These are phyloP conservation scores for Actinernus sp. DNA, from an alignment of 92 coral and sea anemone genomes.

Conservation along the genomic window DNA sequence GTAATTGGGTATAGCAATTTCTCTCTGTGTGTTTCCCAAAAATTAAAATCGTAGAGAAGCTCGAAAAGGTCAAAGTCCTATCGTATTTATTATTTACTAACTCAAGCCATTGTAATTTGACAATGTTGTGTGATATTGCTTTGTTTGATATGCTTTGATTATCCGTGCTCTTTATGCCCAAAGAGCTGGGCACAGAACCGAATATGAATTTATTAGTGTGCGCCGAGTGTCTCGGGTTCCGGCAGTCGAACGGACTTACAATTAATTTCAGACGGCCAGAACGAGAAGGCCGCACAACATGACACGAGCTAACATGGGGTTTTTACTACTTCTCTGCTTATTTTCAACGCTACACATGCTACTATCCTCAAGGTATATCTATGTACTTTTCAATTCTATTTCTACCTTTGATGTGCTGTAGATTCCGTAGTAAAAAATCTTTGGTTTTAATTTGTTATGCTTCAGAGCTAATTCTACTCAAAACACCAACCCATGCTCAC, in stretches of 20 bases:
- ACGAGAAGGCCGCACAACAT: slow-evolving; percentile 2
- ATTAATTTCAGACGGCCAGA: slow-evolving; percentile 12
- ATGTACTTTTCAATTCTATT: not conserved
- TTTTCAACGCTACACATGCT: not conserved
- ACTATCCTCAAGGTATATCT: not conserved
- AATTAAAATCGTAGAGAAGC: no score
- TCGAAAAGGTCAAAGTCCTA: slow-evolving; percentile 6
- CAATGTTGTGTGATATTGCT: not conserved
- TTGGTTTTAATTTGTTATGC: not conserved
- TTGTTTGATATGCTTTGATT: not conserved
- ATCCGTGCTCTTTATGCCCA: not conserved
- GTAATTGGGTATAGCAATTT: no score
- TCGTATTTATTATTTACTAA: not conserved
- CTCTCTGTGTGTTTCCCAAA: no score
- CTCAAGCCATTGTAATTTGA: not conserved
- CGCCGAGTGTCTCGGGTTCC: slow-evolving; percentile 32
- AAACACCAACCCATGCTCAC: not conserved
- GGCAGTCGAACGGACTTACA: slow-evolving; percentile 14
- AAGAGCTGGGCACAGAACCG: not conserved
- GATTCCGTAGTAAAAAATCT: not conserved
- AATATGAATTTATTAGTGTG: slow-evolving; percentile 1
- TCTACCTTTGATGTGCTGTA: not conserved
- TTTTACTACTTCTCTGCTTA: not conserved
- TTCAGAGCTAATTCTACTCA: not conserved
- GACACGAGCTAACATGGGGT: not conserved